Evolutionary conservation across 2,888 invertebrate genomes (phyloP).

Genomic region (Eupithecia centaureata): DNA sequence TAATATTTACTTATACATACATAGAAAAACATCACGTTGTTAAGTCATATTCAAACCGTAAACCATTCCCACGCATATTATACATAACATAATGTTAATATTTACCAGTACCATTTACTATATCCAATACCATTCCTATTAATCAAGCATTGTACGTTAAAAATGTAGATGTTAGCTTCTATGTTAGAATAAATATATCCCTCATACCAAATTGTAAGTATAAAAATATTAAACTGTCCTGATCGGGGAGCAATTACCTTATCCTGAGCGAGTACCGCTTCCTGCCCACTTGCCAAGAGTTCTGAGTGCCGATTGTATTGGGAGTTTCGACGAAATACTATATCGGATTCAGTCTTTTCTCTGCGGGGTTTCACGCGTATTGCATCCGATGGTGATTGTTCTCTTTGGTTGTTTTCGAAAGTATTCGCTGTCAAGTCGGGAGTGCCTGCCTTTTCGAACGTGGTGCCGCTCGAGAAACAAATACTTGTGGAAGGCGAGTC

Average conservation of each 20-base stretch:
- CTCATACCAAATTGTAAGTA: slow-evolving; percentile 76
- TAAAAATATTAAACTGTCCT: slow-evolving; percentile 75
- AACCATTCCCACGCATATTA: slow-evolving; percentile 62
- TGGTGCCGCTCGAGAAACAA: slow-evolving; percentile 65
- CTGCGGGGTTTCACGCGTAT: slow-evolving; percentile 87
- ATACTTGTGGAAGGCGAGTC: slow-evolving; percentile 77
- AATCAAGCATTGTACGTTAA: slow-evolving; percentile 58
- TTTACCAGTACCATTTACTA: slow-evolving; percentile 58
- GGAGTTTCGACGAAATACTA: slow-evolving; percentile 87
- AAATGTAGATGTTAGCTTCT: slow-evolving; percentile 71
- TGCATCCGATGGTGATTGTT: slow-evolving; percentile 56
- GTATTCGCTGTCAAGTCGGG: slow-evolving; percentile 72
- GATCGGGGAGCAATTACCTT: slow-evolving; percentile 79
- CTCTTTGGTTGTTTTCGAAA: slow-evolving; percentile 58
- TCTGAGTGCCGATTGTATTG: slow-evolving; percentile 76
- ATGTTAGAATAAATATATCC: slow-evolving; percentile 72
- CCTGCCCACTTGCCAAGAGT: slow-evolving; percentile 78
- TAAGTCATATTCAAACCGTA: slow-evolving; percentile 45
- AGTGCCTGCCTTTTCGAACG: slow-evolving; percentile 69
- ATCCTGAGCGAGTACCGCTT: slow-evolving; percentile 82
- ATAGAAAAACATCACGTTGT: slow-evolving; percentile 29
- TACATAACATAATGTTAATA: slow-evolving; percentile 44
- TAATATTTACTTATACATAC: slow-evolving; percentile 28
- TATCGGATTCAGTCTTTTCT: slow-evolving; percentile 95
- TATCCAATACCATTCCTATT: slow-evolving; percentile 51